Evolutionary conservation across 2,113 vertebrate species (phyloP).

Genomic region (Corynorhinus townsendii): DNA sequence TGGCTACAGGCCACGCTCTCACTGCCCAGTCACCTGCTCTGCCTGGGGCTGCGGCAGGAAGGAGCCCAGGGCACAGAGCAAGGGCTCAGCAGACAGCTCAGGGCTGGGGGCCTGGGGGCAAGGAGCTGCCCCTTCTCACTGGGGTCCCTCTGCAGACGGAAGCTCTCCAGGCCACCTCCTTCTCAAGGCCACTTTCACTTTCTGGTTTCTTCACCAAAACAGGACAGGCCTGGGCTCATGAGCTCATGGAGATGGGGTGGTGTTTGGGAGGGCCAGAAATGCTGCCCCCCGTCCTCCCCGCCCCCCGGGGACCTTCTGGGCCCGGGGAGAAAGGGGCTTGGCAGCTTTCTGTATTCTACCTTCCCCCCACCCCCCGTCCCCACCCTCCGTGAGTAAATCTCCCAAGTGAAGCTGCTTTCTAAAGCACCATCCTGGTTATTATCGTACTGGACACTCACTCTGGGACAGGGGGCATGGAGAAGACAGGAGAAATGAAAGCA

Average conservation of each 20-base stretch:
- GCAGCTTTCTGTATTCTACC: background rate
- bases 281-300: no score
- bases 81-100: background rate
- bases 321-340: background rate
- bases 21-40: background rate
- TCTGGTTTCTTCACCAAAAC: background rate
- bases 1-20: conserved; percentile 19
- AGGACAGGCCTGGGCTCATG: background rate
- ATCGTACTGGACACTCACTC: background rate
- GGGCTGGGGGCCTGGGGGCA: background rate
- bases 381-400: background rate
- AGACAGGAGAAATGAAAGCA: background rate
- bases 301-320: background rate
- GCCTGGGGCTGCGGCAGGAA: background rate
- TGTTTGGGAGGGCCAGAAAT: background rate
- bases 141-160: background rate
- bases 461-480: background rate
- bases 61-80: background rate
- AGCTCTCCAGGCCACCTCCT: background rate
- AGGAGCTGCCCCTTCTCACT: background rate
- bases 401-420: background rate
- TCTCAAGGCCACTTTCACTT: background rate
- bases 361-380: rapidly evolving
- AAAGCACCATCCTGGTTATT: background rate
- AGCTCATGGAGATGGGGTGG: background rate